Evolutionary conservation across 2,888 invertebrate genomes (phyloP).

Genomic region (Melieria crassipennis): DNA sequence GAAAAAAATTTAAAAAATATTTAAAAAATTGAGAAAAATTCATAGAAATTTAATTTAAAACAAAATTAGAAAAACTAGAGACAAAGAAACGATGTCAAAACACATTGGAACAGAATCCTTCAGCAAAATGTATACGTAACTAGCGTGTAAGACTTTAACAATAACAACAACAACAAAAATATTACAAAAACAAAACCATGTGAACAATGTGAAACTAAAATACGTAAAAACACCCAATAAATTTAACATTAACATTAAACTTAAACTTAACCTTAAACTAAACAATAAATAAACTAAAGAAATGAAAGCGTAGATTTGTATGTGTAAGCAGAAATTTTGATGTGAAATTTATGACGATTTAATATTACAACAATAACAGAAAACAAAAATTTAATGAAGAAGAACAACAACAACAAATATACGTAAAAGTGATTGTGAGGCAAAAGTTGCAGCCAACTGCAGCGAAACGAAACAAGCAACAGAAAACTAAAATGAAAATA

Average conservation of each 20-base stretch:
- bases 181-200: conserved; percentile 8
- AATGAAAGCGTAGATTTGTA: conserved; percentile 22
- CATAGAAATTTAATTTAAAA: conserved; percentile 8
- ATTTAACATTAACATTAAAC: conserved; percentile 38
- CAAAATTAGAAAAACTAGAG: conserved; percentile 10
- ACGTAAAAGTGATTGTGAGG: conserved; percentile 43
- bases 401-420: conserved; percentile 43
- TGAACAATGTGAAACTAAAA: conserved; percentile 5
- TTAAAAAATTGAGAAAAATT: conserved; percentile 11
- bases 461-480: conserved; percentile 13
- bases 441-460: neutral
- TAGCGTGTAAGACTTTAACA: conserved; percentile 52
- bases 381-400: conserved; percentile 17
- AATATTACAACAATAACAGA: conserved; percentile 10
- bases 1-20: conserved; percentile 26
- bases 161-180: conserved; percentile 19
- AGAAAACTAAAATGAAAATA: conserved; percentile 30
- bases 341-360: conserved; percentile 25
- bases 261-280: conserved; percentile 29
- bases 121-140: conserved; percentile 66
- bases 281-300: conserved; percentile 36
- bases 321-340: conserved; percentile 26
- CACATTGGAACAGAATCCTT: conserved; percentile 50
- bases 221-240: conserved; percentile 23
- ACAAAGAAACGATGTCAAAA: conserved; percentile 30